phyloP scores from a whole-genome alignment of 2,888 invertebrate species.

The Siphlonurus alternatus region DNA sequence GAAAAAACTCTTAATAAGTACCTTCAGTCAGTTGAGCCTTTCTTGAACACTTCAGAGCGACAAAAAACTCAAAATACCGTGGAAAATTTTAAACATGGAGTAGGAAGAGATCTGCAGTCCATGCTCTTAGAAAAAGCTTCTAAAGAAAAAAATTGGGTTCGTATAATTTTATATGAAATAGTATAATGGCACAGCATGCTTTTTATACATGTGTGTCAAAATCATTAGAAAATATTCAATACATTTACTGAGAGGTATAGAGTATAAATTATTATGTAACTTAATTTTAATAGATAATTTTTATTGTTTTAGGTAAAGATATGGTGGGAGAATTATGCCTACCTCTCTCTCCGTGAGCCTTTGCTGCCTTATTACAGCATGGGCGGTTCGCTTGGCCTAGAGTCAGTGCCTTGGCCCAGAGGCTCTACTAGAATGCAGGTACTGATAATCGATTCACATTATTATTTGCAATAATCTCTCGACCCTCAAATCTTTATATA shows the following conservation, averaged over 20 bases:
- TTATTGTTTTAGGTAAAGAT: conserved; percentile 22
- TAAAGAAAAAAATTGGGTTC: conserved; percentile 35
- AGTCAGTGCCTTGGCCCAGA: background rate
- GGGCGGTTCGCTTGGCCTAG: conserved; percentile 22
- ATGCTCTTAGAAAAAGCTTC: conserved; percentile 28
- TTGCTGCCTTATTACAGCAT: conserved; percentile 33
- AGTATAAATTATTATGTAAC: background rate
- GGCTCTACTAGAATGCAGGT: background rate
- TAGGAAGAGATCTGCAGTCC: conserved; percentile 31
- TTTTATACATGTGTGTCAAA: background rate
- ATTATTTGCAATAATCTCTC: no score
- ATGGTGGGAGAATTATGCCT: conserved; percentile 40
- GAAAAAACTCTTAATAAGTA: conserved; percentile 34
- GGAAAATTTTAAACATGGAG: conserved; percentile 30
- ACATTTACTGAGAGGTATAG: background rate
- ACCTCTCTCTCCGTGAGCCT: conserved; percentile 31
- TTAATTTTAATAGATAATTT: background rate
- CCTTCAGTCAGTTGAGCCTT: conserved; percentile 31
- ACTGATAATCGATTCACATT: no score
- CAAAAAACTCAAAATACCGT: conserved; percentile 27
- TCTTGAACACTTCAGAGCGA: conserved; percentile 29
- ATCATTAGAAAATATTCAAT: background rate
- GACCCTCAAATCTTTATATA: no score
- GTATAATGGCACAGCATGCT: background rate
- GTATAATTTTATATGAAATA: conserved; percentile 12